Evolutionary conservation across 2,113 vertebrate genomes (phyloP).

Genomic region (Nyctereutes procyonoides): DNA sequence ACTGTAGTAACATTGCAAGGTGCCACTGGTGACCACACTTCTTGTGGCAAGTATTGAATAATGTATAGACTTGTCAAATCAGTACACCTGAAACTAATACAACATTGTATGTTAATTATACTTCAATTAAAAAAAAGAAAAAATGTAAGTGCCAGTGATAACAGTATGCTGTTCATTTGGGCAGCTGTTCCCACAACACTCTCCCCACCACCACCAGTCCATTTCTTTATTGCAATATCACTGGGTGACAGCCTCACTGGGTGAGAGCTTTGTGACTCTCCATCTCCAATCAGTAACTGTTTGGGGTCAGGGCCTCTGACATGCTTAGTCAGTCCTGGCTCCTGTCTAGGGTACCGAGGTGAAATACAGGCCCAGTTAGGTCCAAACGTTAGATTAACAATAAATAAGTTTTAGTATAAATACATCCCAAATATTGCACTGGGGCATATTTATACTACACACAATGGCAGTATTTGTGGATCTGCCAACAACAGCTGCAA

Average conservation of each 20-base stretch:
- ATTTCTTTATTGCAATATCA: accelerated
- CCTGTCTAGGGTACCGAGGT: neutral
- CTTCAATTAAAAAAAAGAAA: neutral
- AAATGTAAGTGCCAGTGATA: neutral
- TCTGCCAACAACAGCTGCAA: neutral
- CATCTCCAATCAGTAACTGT: neutral
- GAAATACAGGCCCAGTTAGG: neutral
- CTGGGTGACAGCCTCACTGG: neutral
- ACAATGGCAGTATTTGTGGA: neutral
- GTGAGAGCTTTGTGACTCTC: neutral
- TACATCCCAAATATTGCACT: neutral
- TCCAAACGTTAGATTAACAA: neutral
- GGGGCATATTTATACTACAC: neutral
- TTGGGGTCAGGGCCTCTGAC: neutral
- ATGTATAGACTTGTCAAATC: neutral
- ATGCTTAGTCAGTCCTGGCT: neutral
- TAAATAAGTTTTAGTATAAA: neutral
- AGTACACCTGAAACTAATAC: neutral
- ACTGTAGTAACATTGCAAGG: neutral
- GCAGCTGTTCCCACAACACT: neutral
- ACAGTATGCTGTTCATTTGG: neutral
- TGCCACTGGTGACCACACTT: neutral
- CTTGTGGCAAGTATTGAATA: neutral
- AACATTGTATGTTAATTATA: neutral
- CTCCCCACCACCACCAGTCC: no score